Evolutionary conservation across 2,888 invertebrate species (phyloP).

Genomic region (Limnephilus auricula): DNA sequence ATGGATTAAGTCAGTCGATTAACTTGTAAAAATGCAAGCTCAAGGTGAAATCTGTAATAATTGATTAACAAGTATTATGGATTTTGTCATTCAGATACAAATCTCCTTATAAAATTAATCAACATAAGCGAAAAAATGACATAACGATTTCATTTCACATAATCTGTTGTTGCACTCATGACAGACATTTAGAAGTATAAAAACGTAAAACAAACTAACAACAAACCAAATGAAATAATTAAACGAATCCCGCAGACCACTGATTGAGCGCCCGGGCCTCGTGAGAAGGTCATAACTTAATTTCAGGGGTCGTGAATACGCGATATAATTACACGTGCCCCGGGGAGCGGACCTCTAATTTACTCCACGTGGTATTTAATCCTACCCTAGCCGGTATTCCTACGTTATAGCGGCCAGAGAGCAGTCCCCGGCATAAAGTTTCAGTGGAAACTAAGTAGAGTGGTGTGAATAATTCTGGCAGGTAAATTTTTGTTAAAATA

Average conservation of each 20-base stretch:
- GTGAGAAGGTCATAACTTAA: slow-evolving; percentile 61
- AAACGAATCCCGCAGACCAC: background rate
- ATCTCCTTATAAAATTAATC: background rate
- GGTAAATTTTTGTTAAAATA: background rate
- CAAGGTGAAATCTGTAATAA: no score
- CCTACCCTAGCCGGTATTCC: background rate
- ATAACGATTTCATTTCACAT: no score
- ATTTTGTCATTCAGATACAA: background rate
- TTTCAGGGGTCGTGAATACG: slow-evolving; percentile 62
- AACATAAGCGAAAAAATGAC: background rate
- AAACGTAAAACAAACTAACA: background rate
- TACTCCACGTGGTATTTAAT: slow-evolving; percentile 40
- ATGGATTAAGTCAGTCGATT: no score
- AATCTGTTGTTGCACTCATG: no score
- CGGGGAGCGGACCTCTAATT: slow-evolving; percentile 42
- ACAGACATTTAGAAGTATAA: background rate
- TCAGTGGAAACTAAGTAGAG: background rate
- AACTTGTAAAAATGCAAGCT: no score
- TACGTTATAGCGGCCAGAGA: background rate
- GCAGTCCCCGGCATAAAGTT: background rate
- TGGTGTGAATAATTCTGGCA: background rate
- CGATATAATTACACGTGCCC: slow-evolving; percentile 59
- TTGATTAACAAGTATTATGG: no score
- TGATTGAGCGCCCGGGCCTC: slow-evolving; percentile 33
- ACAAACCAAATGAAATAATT: background rate